phyloP scores from a whole-genome alignment of 2,888 invertebrate genomes.

The Hoplodrina blanda region DNA sequence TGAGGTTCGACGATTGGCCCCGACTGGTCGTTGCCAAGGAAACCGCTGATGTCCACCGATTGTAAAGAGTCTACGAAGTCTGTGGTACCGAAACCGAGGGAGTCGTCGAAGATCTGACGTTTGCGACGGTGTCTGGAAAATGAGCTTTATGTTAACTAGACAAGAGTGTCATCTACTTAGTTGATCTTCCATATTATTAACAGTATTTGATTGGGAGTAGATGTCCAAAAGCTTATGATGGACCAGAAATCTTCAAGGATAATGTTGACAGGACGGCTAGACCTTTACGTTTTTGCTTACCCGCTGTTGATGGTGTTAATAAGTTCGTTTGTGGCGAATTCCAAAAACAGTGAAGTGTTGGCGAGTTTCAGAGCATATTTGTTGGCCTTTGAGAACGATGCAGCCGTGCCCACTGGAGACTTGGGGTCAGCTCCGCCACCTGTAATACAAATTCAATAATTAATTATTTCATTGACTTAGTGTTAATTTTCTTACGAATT shows the following conservation, averaged over 20 bases:
- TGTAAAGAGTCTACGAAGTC: slow-evolving; percentile 95
- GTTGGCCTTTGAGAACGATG: slow-evolving; percentile 97
- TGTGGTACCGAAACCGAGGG: slow-evolving; percentile 82
- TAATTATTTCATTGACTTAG: no score
- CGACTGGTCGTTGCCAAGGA: slow-evolving; percentile 91
- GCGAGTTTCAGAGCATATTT: slow-evolving; percentile 95
- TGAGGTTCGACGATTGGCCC: slow-evolving; percentile 92
- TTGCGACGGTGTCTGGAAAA: slow-evolving; percentile 91
- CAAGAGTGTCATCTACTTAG: background rate
- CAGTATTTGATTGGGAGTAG: no score
- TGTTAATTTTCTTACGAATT: no score
- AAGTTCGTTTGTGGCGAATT: slow-evolving; percentile 96
- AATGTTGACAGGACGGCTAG: no score
- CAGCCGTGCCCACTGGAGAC: slow-evolving; percentile 96
- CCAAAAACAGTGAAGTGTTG: slow-evolving; percentile 96
- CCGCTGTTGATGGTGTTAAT: slow-evolving; percentile 92
- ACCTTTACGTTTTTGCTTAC: slow-evolving; percentile 73
- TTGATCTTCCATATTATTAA: no score
- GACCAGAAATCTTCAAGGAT: no score
- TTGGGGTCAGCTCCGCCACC: slow-evolving; percentile 96
- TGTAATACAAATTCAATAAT: slow-evolving; percentile 65
- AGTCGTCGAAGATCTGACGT: slow-evolving; percentile 93
- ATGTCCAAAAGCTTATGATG: no score
- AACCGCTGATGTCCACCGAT: slow-evolving; percentile 94
- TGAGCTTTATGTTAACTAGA: background rate